These are phyloP conservation scores for Cinara cedri DNA, from an alignment of 2,888 invertebrate species.

Conservation along the genomic window DNA sequence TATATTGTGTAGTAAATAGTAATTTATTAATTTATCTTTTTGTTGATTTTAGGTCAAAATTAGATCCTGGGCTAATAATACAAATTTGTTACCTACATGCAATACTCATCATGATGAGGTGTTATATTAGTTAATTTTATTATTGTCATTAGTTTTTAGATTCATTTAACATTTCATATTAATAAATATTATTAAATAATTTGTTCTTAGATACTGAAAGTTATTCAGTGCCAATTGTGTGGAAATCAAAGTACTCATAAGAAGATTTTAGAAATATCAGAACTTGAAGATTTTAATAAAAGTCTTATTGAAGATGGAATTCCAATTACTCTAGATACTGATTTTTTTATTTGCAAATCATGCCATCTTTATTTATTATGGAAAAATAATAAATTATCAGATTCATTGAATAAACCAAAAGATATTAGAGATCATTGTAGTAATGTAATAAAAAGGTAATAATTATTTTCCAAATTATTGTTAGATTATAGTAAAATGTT, in stretches of 20 bases:
- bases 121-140: too few species aligned
- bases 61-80: background rate
- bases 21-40: background rate
- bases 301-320: slow-evolving; percentile 66
- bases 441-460: background rate
- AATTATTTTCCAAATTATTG: background rate
- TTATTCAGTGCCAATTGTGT: slow-evolving; percentile 14
- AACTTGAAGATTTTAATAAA: background rate
- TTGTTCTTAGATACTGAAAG: background rate
- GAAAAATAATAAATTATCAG: background rate
- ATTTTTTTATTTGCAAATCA: slow-evolving; percentile 80
- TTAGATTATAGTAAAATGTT: too few species aligned
- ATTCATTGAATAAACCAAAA: background rate
- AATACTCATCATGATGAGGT: slow-evolving; percentile 16
- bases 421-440: background rate
- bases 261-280: background rate
- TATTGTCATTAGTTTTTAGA: background rate
- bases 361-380: slow-evolving; percentile 78
- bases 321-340: slow-evolving; percentile 72
- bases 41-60: background rate
- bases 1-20: too few species aligned
- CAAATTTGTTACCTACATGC: background rate
- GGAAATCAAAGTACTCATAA: background rate
- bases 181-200: background rate
- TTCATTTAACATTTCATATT: background rate